Base-by-base conservation (phyloP, 2,797 vertebrate species). In the Cynopterus sphinx region DNA sequence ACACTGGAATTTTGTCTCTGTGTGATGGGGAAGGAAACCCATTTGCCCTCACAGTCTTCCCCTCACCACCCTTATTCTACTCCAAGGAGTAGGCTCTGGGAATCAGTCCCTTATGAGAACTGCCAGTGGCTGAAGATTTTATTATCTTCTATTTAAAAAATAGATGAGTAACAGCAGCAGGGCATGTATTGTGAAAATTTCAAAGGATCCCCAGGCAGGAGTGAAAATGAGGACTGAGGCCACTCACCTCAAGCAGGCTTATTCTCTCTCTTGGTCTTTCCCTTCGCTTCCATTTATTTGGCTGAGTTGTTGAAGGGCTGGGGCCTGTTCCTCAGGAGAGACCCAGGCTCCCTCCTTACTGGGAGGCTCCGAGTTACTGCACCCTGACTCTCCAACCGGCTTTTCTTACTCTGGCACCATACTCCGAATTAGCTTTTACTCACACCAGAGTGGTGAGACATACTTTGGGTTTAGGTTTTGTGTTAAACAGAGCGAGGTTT, bases 341-440 rank as follows among this genome's bases (percentile, higher is more conserved):
- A 33, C 7, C n/a, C 16, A 11, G 39, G 16, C 19, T 36, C 39
- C 67, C 13, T 31, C 77, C 28, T 63, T 1, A 1, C 10, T 36
- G 24, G 26, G 28, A 70, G 73, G 43, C 39, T 59, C 5, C 26
- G 33, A 8, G 43, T 41, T 15, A 2, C 2, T 2, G 12, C 0
- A 0, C 2, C 13, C 31, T 16, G 7, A 0, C 22, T 65, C 39
- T 28, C 13, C 43, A 49, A 24, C 16, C 17, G 13, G 43, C 46
- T 67, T 15, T 19, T 88, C 16, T 74, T 21, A 21, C n/a, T 61
- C 26, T 2, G 1, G 10, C 1, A 0, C 26, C 77, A 8, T 6
- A 1, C 3, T 65, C 36, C 21, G 10, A 19, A 46, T 61, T n/a
- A 49, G 31, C 68, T 61, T 91, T 33, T 73, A 24, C 26, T 88